phyloP scores from a whole-genome alignment of 2,797 vertebrate species.

The Siniperca obscura region DNA sequence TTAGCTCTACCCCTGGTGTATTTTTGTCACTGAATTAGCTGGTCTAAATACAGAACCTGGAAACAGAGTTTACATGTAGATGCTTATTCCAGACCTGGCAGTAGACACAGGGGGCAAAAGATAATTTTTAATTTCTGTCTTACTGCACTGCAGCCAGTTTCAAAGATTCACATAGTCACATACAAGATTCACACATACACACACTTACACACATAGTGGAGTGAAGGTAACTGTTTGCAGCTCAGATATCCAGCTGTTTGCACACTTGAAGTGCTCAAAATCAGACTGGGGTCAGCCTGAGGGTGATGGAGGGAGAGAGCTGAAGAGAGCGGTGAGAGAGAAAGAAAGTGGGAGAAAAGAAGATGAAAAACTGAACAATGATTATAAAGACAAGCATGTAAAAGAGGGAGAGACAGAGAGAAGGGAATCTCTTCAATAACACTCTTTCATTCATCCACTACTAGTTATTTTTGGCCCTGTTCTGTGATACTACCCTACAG shows the following conservation, averaged over 20 bases:
- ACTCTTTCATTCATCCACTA: not conserved
- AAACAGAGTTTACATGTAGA: not conserved
- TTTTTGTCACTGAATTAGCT: not conserved
- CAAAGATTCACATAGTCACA: not conserved
- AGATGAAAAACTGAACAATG: not conserved
- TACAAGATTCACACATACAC: not conserved
- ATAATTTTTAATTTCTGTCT: not conserved
- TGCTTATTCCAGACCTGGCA: not conserved
- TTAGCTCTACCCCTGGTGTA: not conserved
- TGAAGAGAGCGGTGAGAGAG: conserved; percentile 4
- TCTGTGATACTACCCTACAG: not conserved
- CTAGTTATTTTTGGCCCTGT: not conserved
- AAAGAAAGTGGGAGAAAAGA: not conserved
- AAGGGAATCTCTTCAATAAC: not conserved
- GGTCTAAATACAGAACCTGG: not conserved
- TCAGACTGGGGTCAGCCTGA: not conserved
- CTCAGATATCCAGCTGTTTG: conserved; percentile 25
- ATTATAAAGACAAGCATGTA: not conserved
- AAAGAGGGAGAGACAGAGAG: not conserved
- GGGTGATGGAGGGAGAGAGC: conserved; percentile 1
- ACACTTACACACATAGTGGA: not conserved
- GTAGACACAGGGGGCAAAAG: not conserved
- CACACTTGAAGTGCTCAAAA: conserved; percentile 12
- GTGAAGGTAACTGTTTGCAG: conserved; percentile 11
- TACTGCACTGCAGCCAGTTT: not conserved